A percentile compares a stretch with the other conserved stretches of the same genome.
These are phyloP conservation scores for Staurois parvus DNA, from an alignment of 2,797 vertebrate genomes.

Conservation along the genomic window DNA sequence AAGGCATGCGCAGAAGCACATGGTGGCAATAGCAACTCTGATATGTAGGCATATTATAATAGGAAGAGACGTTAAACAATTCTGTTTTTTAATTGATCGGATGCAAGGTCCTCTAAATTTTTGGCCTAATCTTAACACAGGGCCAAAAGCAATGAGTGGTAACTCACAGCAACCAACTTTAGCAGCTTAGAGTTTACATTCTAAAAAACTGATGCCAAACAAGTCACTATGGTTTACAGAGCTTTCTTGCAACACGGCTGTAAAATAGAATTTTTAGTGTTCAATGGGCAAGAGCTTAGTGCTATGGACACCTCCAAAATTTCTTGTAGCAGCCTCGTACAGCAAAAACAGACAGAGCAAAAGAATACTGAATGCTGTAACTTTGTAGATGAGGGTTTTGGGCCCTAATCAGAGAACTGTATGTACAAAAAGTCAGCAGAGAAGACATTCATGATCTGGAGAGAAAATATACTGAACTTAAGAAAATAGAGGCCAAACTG, in stretches of 20 bases:
- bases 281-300: not conserved
- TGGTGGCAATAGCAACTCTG: no score
- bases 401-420: constrained; percentile 1
- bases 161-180: not conserved
- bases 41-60: no score
- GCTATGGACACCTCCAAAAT: not conserved
- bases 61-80: no score
- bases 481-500: no score
- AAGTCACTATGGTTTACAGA: no score
- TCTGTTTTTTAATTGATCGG: no score
- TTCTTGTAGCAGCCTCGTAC: constrained; percentile 17
- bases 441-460: constrained; percentile 3
- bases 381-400: not conserved
- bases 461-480: not conserved
- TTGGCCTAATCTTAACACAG: no score
- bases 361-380: not conserved
- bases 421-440: constrained; percentile 13
- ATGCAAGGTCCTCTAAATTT: no score
- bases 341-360: not conserved
- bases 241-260: no score
- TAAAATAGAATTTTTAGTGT: no score
- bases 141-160: not conserved
- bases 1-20: no score
- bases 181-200: not conserved
- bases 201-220: no score